Conservation (phyloP, 2,797 vertebrate species). For the Agapornis canus region DNA sequence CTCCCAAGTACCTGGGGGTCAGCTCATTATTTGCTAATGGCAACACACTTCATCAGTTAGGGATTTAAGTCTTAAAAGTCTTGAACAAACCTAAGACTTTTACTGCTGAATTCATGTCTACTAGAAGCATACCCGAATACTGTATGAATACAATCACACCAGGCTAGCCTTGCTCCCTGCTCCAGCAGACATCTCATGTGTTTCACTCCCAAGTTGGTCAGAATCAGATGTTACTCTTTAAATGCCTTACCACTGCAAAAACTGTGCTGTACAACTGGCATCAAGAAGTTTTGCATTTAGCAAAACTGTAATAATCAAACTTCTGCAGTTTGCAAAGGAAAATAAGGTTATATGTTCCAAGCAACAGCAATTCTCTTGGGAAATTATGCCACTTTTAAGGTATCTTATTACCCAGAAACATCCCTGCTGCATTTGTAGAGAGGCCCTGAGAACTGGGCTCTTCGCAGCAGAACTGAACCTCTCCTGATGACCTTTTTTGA, state of each 20-base stretch:
- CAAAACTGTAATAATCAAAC: neutral
- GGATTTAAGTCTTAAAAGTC: constrained; percentile 18
- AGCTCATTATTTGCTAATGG: neutral
- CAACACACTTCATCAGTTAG: neutral
- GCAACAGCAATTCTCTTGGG: neutral
- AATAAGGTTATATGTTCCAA: neutral
- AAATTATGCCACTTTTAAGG: neutral
- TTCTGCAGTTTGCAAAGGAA: neutral
- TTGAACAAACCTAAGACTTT: constrained; percentile 49
- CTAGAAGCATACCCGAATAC: neutral
- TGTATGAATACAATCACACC: neutral
- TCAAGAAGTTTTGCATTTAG: neutral
- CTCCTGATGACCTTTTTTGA: neutral
- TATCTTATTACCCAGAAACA: neutral
- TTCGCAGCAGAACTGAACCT: neutral
- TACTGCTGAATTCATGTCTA: constrained; percentile 39
- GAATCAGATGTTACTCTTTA: neutral
- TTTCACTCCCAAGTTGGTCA: neutral
- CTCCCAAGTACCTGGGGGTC: neutral
- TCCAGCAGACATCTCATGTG: neutral
- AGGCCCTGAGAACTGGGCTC: neutral
- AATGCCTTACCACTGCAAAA: neutral
- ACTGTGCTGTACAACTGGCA: neutral
- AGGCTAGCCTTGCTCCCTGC: neutral
- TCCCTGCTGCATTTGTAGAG: neutral